These are phyloP conservation scores for Brassicogethes aeneus DNA, from an alignment of 2,888 invertebrate genomes.

Conservation along the genomic window DNA sequence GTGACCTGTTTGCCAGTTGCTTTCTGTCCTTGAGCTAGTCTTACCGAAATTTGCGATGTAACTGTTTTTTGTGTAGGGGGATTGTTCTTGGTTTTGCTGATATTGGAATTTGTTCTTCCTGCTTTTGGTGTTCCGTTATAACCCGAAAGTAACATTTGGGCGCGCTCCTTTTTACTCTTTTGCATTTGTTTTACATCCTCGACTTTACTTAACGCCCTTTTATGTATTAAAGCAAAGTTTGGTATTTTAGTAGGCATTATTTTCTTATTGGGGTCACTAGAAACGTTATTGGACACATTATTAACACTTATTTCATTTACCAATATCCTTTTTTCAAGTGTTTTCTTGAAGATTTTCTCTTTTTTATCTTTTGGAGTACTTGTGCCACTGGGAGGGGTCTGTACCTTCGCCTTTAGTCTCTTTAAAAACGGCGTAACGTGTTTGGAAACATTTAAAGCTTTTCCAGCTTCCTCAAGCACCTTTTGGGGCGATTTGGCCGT, in stretches of 20 bases:
- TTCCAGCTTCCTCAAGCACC: not conserved
- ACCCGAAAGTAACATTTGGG: conserved; percentile 37
- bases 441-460: not conserved
- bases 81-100: not conserved
- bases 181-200: conserved; percentile 58
- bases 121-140: conserved; percentile 21
- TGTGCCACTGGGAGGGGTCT: not conserved
- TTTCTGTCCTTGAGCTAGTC: too few relatives aligned
- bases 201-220: conserved; percentile 56
- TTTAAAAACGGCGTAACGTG: not conserved
- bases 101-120: not conserved
- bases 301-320: too few relatives aligned
- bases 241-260: conserved; percentile 52
- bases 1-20: conserved; percentile 3
- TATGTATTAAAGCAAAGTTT: conserved; percentile 60
- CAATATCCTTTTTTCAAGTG: too few relatives aligned
- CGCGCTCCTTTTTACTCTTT: conserved; percentile 41
- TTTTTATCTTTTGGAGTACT: not conserved
- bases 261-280: too few relatives aligned
- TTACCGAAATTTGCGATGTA: too few relatives aligned
- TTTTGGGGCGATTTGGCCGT: not conserved
- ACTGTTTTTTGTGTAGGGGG: conserved; percentile 4
- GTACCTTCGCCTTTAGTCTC: not conserved
- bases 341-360: not conserved
- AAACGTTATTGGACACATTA: too few relatives aligned